Percentiles rank a stretch among this genome's conserved stretches.
phyloP scores from a whole-genome alignment of 2,888 invertebrate species.

The Pterostichus madidus region DNA sequence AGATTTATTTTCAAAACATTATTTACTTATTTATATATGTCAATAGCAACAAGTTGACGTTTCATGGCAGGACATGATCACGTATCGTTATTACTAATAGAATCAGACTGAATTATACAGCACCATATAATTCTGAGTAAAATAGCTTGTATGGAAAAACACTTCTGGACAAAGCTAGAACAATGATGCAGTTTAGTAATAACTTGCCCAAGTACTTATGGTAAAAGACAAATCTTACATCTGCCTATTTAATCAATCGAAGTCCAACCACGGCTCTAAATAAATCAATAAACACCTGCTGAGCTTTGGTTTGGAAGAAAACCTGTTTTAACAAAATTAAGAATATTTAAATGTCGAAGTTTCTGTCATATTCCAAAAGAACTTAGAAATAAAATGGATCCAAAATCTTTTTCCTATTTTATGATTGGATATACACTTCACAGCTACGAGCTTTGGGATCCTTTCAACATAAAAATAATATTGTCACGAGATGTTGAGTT shows the following conservation, averaged over 20 bases:
- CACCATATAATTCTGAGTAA: constrained; percentile 72
- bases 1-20: no score
- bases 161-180: constrained; percentile 71
- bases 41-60: no score
- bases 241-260: constrained; percentile 70
- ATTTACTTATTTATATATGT: no score
- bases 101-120: constrained; percentile 72
- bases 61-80: no score
- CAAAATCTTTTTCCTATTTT: constrained; percentile 63
- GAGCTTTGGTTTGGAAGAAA: constrained; percentile 69
- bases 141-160: constrained; percentile 72
- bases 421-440: constrained; percentile 43
- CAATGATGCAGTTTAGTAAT: not conserved
- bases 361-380: no score
- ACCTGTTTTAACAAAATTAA: constrained; percentile 68
- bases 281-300: constrained; percentile 68
- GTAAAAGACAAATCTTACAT: constrained; percentile 72
- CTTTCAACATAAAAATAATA: not conserved
- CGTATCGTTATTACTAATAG: no score
- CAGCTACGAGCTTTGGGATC: not conserved
- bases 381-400: constrained; percentile 69
- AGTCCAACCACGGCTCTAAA: constrained; percentile 69
- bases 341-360: no score
- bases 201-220: constrained; percentile 73
- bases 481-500: not conserved